These are phyloP conservation scores for Panorpa germanica DNA, from an alignment of 2,888 invertebrate genomes.

Conservation along the genomic window DNA sequence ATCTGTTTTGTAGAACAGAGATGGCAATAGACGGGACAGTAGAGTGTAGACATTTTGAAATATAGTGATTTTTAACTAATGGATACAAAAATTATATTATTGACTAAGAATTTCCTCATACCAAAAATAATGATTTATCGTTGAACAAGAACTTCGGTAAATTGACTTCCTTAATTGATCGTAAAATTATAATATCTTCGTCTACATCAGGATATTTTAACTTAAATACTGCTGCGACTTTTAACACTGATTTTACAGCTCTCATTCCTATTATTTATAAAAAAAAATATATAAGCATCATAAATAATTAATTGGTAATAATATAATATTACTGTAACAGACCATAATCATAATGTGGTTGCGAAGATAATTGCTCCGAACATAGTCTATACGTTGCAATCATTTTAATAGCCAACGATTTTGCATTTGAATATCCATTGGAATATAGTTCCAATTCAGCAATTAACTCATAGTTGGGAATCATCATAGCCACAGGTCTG, in stretches of 20 bases:
- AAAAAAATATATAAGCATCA: too few relatives aligned
- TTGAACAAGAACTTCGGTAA: constrained; percentile 82
- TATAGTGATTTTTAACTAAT: too few relatives aligned
- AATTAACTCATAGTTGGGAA: constrained; percentile 88
- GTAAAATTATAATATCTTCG: constrained; percentile 69
- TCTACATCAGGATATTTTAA: constrained; percentile 72
- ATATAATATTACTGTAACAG: too few relatives aligned
- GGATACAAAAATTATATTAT: too few relatives aligned
- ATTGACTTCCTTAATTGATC: constrained; percentile 89
- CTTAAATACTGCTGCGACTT: constrained; percentile 82
- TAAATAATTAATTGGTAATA: too few relatives aligned
- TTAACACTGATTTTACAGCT: constrained; percentile 83
- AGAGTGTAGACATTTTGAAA: too few relatives aligned
- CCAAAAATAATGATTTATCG: constrained; percentile 75
- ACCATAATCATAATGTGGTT: constrained; percentile 92
- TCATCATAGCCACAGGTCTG: constrained; percentile 95
- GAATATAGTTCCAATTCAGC: constrained; percentile 90
- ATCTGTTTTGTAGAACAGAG: too few relatives aligned
- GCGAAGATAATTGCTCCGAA: constrained; percentile 84
- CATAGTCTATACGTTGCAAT: constrained; percentile 86
- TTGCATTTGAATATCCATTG: constrained; percentile 75
- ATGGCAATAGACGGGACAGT: too few relatives aligned
- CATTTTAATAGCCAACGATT: constrained; percentile 79
- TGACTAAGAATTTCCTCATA: constrained; percentile 6
- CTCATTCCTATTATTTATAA: constrained; percentile 46